Base-by-base conservation (phyloP, 2,113 vertebrate species). In the Corynorhinus townsendii region DNA sequence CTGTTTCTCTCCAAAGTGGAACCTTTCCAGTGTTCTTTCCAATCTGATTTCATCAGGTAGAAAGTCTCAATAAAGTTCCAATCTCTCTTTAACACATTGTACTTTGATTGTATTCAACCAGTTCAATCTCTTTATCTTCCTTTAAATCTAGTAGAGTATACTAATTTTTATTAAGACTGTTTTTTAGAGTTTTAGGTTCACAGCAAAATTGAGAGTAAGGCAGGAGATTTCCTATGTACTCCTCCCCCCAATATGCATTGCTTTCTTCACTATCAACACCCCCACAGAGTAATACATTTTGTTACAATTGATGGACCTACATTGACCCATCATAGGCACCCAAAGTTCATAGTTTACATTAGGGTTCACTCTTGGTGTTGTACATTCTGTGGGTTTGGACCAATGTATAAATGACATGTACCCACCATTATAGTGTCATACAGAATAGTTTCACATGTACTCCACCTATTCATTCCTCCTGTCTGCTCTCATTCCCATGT, bases 51-150 rank as follows among this genome's bases (percentile, higher is more conserved):
- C 88, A 79, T 80, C 82, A 86, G 94, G 95, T 87, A 96, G 89
- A 92, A 93, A 52, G 85, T 94, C 90, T 97, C 97, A 97, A 93
- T 97, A 97, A 97, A 97, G 96, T 93, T 91, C 94, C 92, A 62
- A 45, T 94, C 86, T 97, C 89, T 97, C 96, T 91, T 93, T 76
- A 91, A 81, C 26, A 45, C 75, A 20, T 76, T 1, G 11, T 93
- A 40, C 43, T 62, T 79, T 91, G 4, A 14, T 15, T 33, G 43
- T 69, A 85, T 96, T 71, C 68, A 49, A n/a, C 11, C 26, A 68
- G 52, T 56, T 22, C 49, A 86, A 24, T 62, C 69, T 82, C 47
- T 69, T 56, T 38, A 35, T 69, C 45, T 86, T 79, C 35, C 20
- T 77, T 77, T 68, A 75, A 47, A 84, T 80, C 73, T 84, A 24